phyloP scores from a whole-genome alignment of 1,140 invertebrate genomes.

The Pseudomyrmex gracilis region DNA sequence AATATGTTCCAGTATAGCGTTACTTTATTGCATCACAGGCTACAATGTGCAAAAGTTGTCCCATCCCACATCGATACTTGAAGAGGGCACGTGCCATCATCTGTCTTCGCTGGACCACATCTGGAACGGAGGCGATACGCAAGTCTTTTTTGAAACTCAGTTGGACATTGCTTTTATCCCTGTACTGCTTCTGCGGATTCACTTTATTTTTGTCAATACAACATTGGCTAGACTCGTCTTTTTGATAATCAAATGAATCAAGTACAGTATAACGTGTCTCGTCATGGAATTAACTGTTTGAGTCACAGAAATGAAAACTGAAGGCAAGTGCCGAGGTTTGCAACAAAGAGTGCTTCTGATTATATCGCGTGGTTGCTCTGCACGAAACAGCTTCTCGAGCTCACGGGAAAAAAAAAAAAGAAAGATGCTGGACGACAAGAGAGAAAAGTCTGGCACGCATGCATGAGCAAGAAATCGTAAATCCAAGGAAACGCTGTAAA shows the following conservation, averaged over 20 bases:
- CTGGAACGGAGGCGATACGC: conserved; percentile 74
- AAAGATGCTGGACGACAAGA: conserved; percentile 14
- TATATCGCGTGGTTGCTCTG: background rate
- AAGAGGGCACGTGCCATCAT: conserved; percentile 84
- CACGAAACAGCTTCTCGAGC: background rate
- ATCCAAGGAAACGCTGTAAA: conserved; percentile 78
- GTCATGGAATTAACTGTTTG: background rate
- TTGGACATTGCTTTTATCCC: background rate
- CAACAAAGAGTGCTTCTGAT: conserved; percentile 36
- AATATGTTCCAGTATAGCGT: conserved; percentile 64
- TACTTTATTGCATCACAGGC: conserved; percentile 74
- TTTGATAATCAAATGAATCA: background rate
- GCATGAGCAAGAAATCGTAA: conserved; percentile 73
- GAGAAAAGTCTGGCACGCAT: conserved; percentile 60
- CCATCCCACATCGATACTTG: conserved; percentile 72
- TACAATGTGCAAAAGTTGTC: conserved; percentile 71
- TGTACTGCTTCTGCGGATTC: background rate
- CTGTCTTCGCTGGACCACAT: conserved; percentile 82
- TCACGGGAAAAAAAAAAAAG: conserved; percentile 5
- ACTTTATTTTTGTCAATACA: background rate
- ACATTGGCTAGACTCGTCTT: background rate
- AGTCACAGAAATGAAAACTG: background rate
- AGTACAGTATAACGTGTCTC: background rate
- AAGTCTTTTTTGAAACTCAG: conserved; percentile 64
- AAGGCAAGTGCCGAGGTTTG: background rate